These are phyloP conservation scores for Heliconius eleuchia DNA, from an alignment of 1,140 invertebrate species.

Conservation along the genomic window DNA sequence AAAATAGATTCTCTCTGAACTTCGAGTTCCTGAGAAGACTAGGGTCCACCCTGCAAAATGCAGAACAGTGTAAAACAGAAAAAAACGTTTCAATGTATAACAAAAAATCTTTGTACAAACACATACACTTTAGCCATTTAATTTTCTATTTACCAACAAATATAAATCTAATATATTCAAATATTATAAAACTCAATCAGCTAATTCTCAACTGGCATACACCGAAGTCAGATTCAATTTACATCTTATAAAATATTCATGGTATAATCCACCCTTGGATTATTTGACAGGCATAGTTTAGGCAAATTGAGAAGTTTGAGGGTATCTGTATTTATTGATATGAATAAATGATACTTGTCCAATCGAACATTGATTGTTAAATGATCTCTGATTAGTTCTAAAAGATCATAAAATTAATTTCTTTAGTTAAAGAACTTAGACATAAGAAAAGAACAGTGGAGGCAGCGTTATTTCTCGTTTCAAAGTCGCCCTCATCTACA, in stretches of 20 bases:
- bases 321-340: neutral
- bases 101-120: no score
- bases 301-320: constrained; percentile 59
- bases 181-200: constrained; percentile 28
- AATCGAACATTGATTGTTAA: neutral
- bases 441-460: no score
- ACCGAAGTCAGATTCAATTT: constrained; percentile 61
- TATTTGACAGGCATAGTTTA: constrained; percentile 64
- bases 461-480: no score
- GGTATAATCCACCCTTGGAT: constrained; percentile 54
- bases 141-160: neutral
- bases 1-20: no score
- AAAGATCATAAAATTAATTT: no score
- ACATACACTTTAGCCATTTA: neutral
- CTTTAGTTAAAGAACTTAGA: no score
- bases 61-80: no score
- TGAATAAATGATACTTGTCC: neutral
- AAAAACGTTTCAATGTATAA: no score
- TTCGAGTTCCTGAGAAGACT: no score
- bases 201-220: constrained; percentile 7
- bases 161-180: neutral
- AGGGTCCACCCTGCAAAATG: no score
- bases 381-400: neutral
- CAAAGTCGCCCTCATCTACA: no score
- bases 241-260: constrained; percentile 72